Conservation (phyloP, 2,113 vertebrate species). For the Xiphophorus hellerii region DNA sequence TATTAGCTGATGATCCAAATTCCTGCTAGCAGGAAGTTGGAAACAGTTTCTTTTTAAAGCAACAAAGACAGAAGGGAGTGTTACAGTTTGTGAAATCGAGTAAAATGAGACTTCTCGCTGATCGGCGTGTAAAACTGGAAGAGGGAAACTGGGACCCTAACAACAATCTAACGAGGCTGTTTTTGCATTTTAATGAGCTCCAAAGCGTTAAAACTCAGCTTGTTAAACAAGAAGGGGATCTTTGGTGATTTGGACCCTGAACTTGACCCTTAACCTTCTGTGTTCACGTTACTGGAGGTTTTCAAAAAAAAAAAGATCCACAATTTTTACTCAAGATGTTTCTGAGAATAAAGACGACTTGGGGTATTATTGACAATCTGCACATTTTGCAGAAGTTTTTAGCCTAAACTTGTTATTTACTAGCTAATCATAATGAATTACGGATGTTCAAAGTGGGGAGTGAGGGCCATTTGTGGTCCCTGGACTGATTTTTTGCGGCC, state of each 20-base stretch:
- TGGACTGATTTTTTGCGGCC: too few species aligned
- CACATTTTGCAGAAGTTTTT: background rate
- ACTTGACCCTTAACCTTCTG: background rate
- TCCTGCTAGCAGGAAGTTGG: background rate
- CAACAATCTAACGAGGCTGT: background rate
- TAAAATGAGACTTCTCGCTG: background rate
- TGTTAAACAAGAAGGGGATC: background rate
- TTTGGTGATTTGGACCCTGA: background rate
- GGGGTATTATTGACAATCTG: background rate
- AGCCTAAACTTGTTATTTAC: background rate
- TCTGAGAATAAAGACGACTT: background rate
- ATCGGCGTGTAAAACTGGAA: background rate
- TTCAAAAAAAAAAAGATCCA: background rate
- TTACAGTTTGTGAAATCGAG: background rate
- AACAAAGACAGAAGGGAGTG: too few species aligned
- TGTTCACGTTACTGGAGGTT: background rate
- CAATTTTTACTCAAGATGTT: background rate
- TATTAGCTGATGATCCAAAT: background rate
- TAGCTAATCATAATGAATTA: background rate
- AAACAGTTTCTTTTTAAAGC: background rate
- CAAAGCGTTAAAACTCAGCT: background rate
- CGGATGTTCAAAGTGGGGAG: too few species aligned
- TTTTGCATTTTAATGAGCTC: conserved; percentile 15
- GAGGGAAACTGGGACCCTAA: background rate
- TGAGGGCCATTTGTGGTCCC: too few species aligned